Base-by-base conservation (phyloP, 2,888 invertebrate species). In the Pegoplata infirma region DNA sequence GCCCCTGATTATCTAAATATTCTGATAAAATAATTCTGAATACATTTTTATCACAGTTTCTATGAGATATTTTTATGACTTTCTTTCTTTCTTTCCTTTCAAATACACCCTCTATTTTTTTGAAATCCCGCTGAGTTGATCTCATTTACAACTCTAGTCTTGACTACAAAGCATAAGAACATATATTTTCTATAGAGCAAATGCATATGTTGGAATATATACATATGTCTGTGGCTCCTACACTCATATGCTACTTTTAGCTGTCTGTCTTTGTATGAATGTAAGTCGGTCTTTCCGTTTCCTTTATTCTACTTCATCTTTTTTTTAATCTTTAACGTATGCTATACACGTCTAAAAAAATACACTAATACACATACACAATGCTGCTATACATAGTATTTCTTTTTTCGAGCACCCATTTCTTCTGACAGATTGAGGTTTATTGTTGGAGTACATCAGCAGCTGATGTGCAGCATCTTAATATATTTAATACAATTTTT, bases 371-470 rank as follows among this genome's bases (percentile, higher is more conserved):
- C 16, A 3, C 10, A 28, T 21, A n/a, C 19, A 51, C 47, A 8
- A 5, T n/a, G n/a, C n/a, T n/a, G n/a, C n/a, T n/a, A 36, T 21
- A 63, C 5, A 68, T 12, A 63, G 40, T 68, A 67, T 69, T 25
- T 67, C 46, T 58, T n/a, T n/a, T n/a, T n/a, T 63, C 49, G 21
- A 68, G 23, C 49, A 68, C 40, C 75, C 75, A 75, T 49, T 75
- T 75, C 49, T 63, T 23, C 55, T 75, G 75, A 69, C 75, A 75
- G 63, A 75, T 75, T 69, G 75, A 63, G 75, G 68, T 75, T 75
- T 75, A 56, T 69, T 69, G 56, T 75, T 19, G 25, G 47, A 63
- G 68, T 44, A 69, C 68, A 69, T 75, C 68, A 75, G 44, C 75
- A 63, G 75, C 75, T 75, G 75, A 68, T 68, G 75, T 63, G 14